These are phyloP conservation scores for Apteryx mantelli DNA, from an alignment of 2,113 vertebrate species.

Conservation along the genomic window DNA sequence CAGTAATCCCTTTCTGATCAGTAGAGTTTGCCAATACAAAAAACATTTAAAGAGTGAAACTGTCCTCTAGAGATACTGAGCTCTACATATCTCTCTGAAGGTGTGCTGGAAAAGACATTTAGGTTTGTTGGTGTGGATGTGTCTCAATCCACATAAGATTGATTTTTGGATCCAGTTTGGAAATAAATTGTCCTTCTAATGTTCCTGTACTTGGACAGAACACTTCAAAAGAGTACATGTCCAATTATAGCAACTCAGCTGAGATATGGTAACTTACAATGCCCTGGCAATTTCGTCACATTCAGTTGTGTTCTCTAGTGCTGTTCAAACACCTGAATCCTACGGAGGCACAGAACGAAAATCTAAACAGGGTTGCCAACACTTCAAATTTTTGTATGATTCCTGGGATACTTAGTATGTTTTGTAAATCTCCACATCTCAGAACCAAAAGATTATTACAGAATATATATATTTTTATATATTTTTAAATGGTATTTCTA, in stretches of 20 bases:
- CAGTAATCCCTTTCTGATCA: background rate
- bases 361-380: background rate
- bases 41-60: background rate
- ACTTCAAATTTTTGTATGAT: background rate
- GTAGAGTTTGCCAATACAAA: background rate
- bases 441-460: background rate
- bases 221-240: background rate
- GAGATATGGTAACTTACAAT: background rate
- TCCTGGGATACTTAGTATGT: background rate
- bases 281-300: background rate
- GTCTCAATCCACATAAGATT: background rate
- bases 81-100: background rate
- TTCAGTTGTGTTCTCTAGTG: background rate
- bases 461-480: background rate
- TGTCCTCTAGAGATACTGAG: background rate
- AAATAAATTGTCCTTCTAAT: background rate
- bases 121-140: background rate
- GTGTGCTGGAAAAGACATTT: background rate
- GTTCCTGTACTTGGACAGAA: background rate
- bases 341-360: background rate
- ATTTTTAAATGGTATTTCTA: background rate
- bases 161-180: background rate
- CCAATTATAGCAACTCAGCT: background rate
- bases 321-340: background rate
- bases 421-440: background rate